These are phyloP conservation scores for Halyomorpha halys DNA, from an alignment of 1,140 invertebrate species.

Conservation along the genomic window DNA sequence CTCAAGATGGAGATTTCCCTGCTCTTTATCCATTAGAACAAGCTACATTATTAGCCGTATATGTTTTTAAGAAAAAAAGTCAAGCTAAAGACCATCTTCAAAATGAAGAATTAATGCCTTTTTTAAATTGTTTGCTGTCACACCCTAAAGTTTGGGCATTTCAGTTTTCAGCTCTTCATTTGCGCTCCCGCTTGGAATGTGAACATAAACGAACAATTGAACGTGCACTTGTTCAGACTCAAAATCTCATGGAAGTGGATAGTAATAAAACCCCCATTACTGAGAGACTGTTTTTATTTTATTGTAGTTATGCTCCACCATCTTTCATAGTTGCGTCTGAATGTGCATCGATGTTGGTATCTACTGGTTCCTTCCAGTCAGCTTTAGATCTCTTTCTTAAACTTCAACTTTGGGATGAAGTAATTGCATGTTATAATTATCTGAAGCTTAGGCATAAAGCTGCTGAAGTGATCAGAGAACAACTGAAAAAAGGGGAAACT, in stretches of 20 bases:
- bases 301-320: slow-evolving; percentile 45
- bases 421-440: slow-evolving; percentile 79
- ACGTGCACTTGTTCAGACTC: slow-evolving; percentile 66
- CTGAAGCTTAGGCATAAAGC: slow-evolving; percentile 78
- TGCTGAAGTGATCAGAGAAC: slow-evolving; percentile 73
- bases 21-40: slow-evolving; percentile 65
- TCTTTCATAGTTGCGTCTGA: slow-evolving; percentile 64
- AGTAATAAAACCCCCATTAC: slow-evolving; percentile 30
- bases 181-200: slow-evolving; percentile 66
- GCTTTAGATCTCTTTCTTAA: slow-evolving; percentile 76
- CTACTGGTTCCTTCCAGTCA: slow-evolving; percentile 69
- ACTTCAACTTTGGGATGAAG: slow-evolving; percentile 83
- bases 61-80: slow-evolving; percentile 55
- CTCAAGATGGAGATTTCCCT: slow-evolving; percentile 40
- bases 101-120: slow-evolving; percentile 68
- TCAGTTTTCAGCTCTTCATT: slow-evolving; percentile 38
- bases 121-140: slow-evolving; percentile 46
- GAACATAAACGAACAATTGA: slow-evolving; percentile 69
- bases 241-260: slow-evolving; percentile 24
- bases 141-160: slow-evolving; percentile 40
- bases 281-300: slow-evolving; percentile 47
- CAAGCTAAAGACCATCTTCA: slow-evolving; percentile 66
- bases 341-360: slow-evolving; percentile 65
- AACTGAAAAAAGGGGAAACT: slow-evolving; percentile 62
- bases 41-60: slow-evolving; percentile 57